These are phyloP conservation scores for Polydrusus tereticollis DNA, from an alignment of 2,888 invertebrate species.

Conservation along the genomic window DNA sequence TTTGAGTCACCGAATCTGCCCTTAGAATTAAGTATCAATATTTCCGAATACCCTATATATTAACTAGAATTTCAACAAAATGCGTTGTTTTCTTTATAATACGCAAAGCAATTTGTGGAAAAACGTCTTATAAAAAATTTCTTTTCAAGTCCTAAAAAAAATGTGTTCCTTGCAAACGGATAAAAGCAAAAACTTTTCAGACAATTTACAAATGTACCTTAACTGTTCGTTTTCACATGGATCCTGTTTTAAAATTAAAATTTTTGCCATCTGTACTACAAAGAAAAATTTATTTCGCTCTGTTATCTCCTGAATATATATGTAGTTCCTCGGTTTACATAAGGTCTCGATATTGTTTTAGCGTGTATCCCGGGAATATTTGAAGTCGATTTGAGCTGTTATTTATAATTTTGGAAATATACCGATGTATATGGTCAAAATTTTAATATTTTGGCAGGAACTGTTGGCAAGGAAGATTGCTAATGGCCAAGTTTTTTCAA, in stretches of 20 bases:
- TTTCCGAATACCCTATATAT: no score
- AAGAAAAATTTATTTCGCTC: neutral
- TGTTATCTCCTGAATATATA: neutral
- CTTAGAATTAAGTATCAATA: no score
- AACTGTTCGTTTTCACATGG: neutral
- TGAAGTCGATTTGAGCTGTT: no score
- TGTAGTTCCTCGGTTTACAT: neutral
- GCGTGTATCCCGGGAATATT: neutral
- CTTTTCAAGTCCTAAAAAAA: no score
- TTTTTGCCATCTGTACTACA: neutral
- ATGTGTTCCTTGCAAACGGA: neutral
- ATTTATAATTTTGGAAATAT: neutral
- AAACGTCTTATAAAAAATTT: no score
- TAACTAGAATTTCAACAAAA: no score
- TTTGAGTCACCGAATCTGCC: no score
- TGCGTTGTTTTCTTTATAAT: no score
- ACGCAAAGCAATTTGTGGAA: no score
- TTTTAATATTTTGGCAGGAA: neutral
- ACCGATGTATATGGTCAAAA: neutral
- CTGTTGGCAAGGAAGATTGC: neutral
- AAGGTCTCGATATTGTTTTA: neutral
- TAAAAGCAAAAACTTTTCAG: neutral
- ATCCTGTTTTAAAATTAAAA: neutral
- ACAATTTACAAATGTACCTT: neutral
- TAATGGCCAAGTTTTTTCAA: no score